Evolutionary conservation across 2,888 invertebrate genomes (phyloP).

Genomic region (Phaonia tiefii): DNA sequence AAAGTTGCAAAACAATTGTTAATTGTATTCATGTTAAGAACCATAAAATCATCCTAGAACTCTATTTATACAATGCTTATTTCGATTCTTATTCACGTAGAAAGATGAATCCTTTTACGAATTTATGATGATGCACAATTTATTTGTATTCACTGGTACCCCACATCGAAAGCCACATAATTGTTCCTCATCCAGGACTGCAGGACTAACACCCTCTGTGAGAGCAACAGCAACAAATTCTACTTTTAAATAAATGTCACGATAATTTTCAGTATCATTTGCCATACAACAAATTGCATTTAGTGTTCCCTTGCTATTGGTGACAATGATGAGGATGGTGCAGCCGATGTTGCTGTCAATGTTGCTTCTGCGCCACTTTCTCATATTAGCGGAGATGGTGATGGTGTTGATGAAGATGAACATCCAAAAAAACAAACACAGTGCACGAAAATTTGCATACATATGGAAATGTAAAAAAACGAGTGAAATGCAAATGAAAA

Average conservation of each 20-base stretch:
- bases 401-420: slow-evolving; percentile 53
- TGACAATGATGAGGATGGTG: neutral
- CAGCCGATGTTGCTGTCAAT: neutral
- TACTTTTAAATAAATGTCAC: slow-evolving; percentile 66
- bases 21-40: no score
- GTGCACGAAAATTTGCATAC: slow-evolving; percentile 41
- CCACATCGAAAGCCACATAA: no score
- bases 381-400: slow-evolving; percentile 1
- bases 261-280: slow-evolving; percentile 68
- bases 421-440: slow-evolving; percentile 34
- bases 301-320: slow-evolving; percentile 64
- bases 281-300: slow-evolving; percentile 66
- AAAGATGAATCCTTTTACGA: slow-evolving; percentile 40
- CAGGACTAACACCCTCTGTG: neutral
- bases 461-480: slow-evolving; percentile 44
- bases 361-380: neutral
- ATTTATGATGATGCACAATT: slow-evolving; percentile 63
- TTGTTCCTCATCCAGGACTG: no score
- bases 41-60: no score
- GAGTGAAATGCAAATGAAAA: slow-evolving; percentile 60
- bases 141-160: slow-evolving; percentile 49
- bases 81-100: slow-evolving; percentile 15
- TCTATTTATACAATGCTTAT: slow-evolving; percentile 20
- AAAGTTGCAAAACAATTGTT: no score
- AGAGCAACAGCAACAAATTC: slow-evolving; percentile 60